Evolutionary conservation across 1,140 invertebrate genomes (phyloP), one percentile per base, ranked within the genome.

Genomic region (Camponotus floridanus): DNA sequence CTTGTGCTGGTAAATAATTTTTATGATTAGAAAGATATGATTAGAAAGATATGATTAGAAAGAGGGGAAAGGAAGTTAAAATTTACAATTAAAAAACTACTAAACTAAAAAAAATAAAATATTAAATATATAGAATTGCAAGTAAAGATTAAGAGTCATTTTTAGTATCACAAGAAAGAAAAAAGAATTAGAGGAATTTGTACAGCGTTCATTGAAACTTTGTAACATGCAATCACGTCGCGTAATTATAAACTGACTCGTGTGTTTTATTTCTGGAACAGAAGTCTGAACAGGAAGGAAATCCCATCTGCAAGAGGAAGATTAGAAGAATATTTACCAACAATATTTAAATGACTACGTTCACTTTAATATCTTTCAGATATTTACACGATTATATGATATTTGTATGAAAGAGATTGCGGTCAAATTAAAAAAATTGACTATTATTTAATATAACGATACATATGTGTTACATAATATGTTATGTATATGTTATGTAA

Each of bases 221-320:
- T 42, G 31, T 21, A 36, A 36, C 11, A 31, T 67, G 31, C 39
- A 67, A 67, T 70, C 67, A 7, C 31, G 18, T 48, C 6, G 26
- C 26, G 3, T 26, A 48, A 26, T 59, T 70, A 45, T 57, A 70
- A 70, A 57, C 2, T 26, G 15, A 1, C 11, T 51, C 18, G n/a
- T 70, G 42, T 9, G 6, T 61, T 42, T 65, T 80, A 80, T 80
- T 80, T 70, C 21, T 70, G 48, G 33, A 68, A 80, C 33, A 55
- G 21, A 9, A 42, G 18, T 11, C 13, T 65, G 1, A 15, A 68
- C 48, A 57, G 45, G 21, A 57, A 68, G 18, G 45, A 51, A 42
- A 36, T 80, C 57, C 7, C 62, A 13, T 80, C 15, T 13, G 21
- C 33, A 26, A 48, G 8, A 33, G 33, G n/a, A 45, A 45, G 18